A percentile compares a stretch with the other conserved stretches of the same genome.
phyloP scores from a whole-genome alignment of 2,888 invertebrate genomes.

The Smittia aterrima region DNA sequence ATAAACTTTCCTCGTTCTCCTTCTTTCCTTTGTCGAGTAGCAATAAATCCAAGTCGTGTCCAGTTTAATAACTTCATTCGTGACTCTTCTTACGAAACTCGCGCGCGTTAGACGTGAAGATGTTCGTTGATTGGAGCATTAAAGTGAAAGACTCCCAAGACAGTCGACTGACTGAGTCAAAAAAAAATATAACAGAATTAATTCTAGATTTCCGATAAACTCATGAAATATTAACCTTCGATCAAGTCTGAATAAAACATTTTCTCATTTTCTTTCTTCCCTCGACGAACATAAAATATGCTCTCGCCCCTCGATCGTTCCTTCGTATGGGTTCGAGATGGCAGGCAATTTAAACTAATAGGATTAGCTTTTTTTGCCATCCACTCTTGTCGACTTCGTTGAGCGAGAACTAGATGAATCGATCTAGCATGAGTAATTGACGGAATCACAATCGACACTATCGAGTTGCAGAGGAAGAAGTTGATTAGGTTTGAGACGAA shows the following conservation, averaged over 20 bases:
- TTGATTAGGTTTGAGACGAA: background rate
- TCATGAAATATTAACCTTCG: conserved; percentile 17
- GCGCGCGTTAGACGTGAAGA: background rate
- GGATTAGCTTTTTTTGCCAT: background rate
- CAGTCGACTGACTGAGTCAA: background rate
- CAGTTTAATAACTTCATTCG: conserved; percentile 20
- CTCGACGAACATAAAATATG: too few relatives aligned
- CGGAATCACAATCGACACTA: conserved; percentile 19
- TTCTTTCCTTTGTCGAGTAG: background rate
- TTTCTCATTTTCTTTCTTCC: background rate
- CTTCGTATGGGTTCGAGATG: background rate
- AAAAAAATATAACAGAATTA: background rate
- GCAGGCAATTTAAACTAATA: conserved; percentile 11
- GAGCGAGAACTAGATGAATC: background rate
- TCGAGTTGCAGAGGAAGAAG: background rate
- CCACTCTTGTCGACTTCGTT: background rate
- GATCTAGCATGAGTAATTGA: conserved; percentile 15
- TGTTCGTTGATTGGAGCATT: background rate
- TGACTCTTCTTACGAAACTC: conserved; percentile 22
- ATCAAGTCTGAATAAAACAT: conserved; percentile 11
- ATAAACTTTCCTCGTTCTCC: background rate
- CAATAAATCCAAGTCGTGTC: conserved; percentile 30
- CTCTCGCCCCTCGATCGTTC: background rate
- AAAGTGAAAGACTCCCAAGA: background rate
- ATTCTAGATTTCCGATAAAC: background rate